Evolutionary conservation across 2,113 vertebrate species (phyloP), one percentile per base, ranked within the genome.

Genomic region (Eonycteris spelaea): DNA sequence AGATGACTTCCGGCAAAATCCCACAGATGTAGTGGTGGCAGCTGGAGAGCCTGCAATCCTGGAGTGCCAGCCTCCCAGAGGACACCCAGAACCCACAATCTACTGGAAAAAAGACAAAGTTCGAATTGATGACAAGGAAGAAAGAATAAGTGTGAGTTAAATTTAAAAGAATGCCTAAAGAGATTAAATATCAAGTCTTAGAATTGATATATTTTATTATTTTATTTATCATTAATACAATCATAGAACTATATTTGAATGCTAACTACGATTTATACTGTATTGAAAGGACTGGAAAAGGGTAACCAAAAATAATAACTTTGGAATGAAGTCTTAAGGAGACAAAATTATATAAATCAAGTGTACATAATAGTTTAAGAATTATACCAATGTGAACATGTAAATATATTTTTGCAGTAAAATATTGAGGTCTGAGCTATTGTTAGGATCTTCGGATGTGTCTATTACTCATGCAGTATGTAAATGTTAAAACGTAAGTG

Each of bases 61-160:
- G 97, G 99, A 99, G 95, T 99, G 99, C 91, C 99, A 99, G 57
- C 99, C 99, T 0, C 99, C 99, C 13, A 98, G 99, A 79, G 99
- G 99, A 71, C 99, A 99, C 95, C 99, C 99, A 1, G 99, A 99
- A 92, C 99, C 99, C 75, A 99, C 99, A 90, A 99, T 99, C 98
- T 99, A 99, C 98, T 99, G 99, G 99, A 99, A 99, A 97, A 99
- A 99, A 94, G 99, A 99, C 97, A 99, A 99, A 99, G 98, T 99
- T 93, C 99, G 99, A 86, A 99, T 99, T 33, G 99, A 99, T 59
- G 99, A 99, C 97, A 99, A 98, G 59, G 99, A 99, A 91, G 99
- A 99, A 90, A 98, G 99, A 92, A 99, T 99, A 97, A 99, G 99
- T 51, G 99, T 99, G 96, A 99, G 99, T 98, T 35, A 59, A 65